Evolutionary conservation across 2,797 vertebrate species (phyloP).

Genomic region (Babyrousa celebensis): DNA sequence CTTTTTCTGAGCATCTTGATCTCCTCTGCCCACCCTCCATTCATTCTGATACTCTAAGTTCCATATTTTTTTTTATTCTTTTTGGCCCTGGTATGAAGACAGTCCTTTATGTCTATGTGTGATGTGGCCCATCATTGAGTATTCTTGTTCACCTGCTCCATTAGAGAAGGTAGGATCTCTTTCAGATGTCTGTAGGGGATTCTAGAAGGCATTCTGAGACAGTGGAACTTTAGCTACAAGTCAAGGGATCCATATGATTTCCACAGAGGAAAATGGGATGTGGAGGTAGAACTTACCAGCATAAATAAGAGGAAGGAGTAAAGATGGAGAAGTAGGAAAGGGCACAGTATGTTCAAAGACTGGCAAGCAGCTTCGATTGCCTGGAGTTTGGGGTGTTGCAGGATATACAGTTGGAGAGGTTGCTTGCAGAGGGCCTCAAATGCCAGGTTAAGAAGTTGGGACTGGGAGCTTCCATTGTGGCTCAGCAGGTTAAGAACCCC

Average conservation of each 20-base stretch:
- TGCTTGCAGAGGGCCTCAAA: neutral
- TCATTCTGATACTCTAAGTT: neutral
- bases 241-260: neutral
- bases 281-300: neutral
- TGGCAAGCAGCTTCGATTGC: neutral
- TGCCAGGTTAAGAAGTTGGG: neutral
- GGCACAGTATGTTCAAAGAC: neutral
- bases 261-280: neutral
- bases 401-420: neutral
- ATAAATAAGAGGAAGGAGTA: neutral
- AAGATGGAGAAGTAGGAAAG: neutral
- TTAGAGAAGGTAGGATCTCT: neutral
- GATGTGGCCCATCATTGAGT: neutral
- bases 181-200: neutral
- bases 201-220: conserved; percentile 20
- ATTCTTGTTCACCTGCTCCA: neutral
- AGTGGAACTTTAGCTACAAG: neutral
- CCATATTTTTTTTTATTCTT: neutral
- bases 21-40: neutral
- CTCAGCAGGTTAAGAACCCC: too few species aligned
- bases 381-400: neutral
- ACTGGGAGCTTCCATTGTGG: neutral
- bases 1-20: neutral
- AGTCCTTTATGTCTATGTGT: neutral
- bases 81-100: neutral